phyloP scores from a whole-genome alignment of 92 coral and sea anemone genomes.

The Parazoanthus swiftii region DNA sequence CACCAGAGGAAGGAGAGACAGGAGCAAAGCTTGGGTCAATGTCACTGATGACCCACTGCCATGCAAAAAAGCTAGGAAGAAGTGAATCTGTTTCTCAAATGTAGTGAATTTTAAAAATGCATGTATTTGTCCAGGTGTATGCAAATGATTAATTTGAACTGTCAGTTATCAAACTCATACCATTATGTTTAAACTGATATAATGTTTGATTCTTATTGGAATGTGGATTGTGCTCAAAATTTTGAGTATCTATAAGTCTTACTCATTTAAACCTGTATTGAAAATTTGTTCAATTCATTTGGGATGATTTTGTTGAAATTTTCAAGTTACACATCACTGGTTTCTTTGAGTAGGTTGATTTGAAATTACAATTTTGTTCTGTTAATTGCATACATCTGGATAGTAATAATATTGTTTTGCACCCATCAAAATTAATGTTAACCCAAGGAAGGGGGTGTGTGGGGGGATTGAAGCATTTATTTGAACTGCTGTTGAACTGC shows the following conservation, averaged over 20 bases:
- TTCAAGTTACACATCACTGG: background rate
- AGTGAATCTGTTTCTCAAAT: no score
- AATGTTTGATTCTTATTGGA: constrained; percentile 5
- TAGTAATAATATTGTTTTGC: no score
- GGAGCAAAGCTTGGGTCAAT: background rate
- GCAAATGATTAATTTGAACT: background rate
- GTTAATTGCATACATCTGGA: no score
- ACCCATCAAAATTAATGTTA: no score
- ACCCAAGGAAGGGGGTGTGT: no score
- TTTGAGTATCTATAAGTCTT: background rate
- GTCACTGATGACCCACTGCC: constrained; percentile 17
- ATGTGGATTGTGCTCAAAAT: background rate
- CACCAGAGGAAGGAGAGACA: background rate
- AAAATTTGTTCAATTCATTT: constrained; percentile 7
- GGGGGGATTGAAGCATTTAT: background rate
- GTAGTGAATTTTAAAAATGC: no score
- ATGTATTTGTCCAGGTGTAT: constrained; percentile 11
- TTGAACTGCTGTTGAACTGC: background rate
- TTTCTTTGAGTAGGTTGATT: background rate
- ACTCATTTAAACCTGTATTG: constrained; percentile 1
- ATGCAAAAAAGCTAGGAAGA: background rate
- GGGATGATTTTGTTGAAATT: constrained; percentile 8
- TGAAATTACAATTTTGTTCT: no score
- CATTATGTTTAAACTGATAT: background rate
- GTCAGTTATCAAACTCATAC: constrained; percentile 16